A percentile compares a stretch with the other conserved stretches of the same genome.
Conservation (phyloP, 2,113 vertebrate genomes). For the Sula dactylatra region DNA sequence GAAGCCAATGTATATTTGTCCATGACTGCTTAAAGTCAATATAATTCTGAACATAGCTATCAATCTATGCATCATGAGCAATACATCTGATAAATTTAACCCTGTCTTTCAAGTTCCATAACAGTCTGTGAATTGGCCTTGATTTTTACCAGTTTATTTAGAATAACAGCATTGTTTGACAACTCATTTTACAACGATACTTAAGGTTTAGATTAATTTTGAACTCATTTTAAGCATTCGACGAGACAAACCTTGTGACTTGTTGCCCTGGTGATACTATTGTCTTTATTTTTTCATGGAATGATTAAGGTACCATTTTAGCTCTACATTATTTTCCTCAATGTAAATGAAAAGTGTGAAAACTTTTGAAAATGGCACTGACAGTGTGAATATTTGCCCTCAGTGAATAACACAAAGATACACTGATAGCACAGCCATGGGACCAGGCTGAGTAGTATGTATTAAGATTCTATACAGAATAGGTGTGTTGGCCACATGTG, state of each 20-base stretch:
- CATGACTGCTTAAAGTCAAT: background rate
- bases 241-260: background rate
- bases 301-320: background rate
- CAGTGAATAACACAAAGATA: background rate
- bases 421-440: background rate
- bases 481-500: too few species aligned
- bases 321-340: background rate
- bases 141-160: background rate
- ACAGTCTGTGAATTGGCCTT: background rate
- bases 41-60: background rate
- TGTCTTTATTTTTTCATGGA: background rate
- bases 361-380: background rate
- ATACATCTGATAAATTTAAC: background rate
- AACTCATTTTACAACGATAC: background rate
- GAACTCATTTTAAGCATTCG: background rate
- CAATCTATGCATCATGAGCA: background rate
- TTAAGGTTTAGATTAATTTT: background rate
- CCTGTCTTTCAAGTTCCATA: background rate
- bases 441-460: background rate
- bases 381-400: background rate
- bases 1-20: constrained; percentile 42
- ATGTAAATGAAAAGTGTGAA: background rate
- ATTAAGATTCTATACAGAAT: background rate
- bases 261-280: background rate
- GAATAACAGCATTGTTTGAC: background rate